phyloP scores from a whole-genome alignment of 2,113 vertebrate species.

The Engraulis encrasicolus region DNA sequence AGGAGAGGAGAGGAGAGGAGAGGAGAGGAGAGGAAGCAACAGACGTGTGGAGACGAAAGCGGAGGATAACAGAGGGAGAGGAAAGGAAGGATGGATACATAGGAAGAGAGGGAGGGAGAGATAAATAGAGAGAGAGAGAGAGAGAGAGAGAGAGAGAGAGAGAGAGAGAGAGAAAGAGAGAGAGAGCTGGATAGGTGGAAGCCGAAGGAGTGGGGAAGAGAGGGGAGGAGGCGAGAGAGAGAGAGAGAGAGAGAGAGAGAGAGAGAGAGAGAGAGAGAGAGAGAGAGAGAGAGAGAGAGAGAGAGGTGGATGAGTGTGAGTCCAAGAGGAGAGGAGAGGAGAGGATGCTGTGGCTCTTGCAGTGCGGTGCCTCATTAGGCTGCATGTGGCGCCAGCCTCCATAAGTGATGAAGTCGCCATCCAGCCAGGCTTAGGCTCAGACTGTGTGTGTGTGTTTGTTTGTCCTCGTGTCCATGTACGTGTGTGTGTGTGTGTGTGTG shows the following conservation, averaged over 20 bases:
- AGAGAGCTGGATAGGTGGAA: no score
- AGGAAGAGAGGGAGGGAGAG: no score
- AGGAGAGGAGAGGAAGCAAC: background rate
- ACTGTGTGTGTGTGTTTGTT: no score
- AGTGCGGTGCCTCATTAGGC: background rate
- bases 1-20: constrained; percentile 20
- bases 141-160: no score
- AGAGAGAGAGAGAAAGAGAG: no score
- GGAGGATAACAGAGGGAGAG: constrained; percentile 39
- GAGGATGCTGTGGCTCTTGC: background rate
- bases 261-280: background rate
- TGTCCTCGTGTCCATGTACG: no score
- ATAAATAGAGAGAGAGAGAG: no score
- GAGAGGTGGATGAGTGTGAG: background rate
- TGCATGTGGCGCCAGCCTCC: background rate
- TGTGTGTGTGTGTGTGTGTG: no score
- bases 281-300: constrained; percentile 31
- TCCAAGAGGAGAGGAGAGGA: background rate
- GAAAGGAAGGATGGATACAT: background rate
- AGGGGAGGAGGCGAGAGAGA: no score
- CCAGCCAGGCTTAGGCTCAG: background rate
- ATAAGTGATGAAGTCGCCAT: background rate
- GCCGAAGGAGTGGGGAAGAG: no score
- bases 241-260: background rate
- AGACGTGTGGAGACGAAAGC: background rate